Evolutionary conservation across 2,888 invertebrate species (phyloP), one percentile per base, ranked within the genome.

Genomic region (Leucania comma): DNA sequence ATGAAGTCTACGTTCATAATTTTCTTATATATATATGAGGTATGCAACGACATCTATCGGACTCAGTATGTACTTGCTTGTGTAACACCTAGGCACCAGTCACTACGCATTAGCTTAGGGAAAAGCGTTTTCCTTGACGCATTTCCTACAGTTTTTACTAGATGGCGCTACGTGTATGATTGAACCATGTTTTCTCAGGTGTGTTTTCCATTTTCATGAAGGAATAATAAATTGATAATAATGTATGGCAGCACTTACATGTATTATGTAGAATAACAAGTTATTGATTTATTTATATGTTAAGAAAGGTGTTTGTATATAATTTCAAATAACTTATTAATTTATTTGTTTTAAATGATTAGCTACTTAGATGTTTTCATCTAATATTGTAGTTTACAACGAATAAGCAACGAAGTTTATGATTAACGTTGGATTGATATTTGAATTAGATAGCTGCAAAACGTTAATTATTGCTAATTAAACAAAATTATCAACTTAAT

Each of bases 11-110:
- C n/a, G n/a, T n/a, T n/a, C n/a, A n/a, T n/a, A n/a, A n/a, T n/a
- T n/a, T n/a, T n/a, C n/a, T n/a, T 29, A 32, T 32, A 32, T 0
- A 32, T 29, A 42, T 5, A 26, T 22, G 22, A 53, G n/a, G 42
- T 68, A 56, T 26, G n/a, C 60, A 53, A 54, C 78, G 82, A 78
- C 82, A 83, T 84, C 84, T 85, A 17, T 75, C 32, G 46, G 10
- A 17, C 2, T 22, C 29, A 9, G 8, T 1, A 0, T 22, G 58
- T 29, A 67, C 68, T 71, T 35, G 2, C 35, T 53, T 9, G 20
- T 17, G 17, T 20, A 38, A 14, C 22, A 51, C 29, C 46, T 50
- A 38, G 24, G 29, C 26, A 53, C 58, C 22, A 14, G 12, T 17
- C 20, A 51, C 53, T 10, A n/a, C 38, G 26, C 14, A n/a, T 32